phyloP scores from a whole-genome alignment of 2,888 invertebrate genomes.

The Drosophila anomalipes region DNA sequence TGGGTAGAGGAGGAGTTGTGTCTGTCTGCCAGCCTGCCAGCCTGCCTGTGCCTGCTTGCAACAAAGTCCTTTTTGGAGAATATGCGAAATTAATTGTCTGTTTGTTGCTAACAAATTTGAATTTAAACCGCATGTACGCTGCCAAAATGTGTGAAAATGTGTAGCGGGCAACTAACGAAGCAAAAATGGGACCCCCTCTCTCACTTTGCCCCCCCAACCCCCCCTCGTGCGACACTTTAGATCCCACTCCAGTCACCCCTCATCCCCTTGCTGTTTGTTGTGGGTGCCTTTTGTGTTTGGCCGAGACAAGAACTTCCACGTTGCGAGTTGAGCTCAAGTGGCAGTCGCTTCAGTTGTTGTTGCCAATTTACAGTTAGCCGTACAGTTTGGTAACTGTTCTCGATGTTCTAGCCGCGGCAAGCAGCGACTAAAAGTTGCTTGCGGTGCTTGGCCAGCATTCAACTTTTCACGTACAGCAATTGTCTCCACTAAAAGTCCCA shows the following conservation, averaged over 20 bases:
- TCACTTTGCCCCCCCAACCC: background rate
- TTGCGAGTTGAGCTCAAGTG: slow-evolving; percentile 68
- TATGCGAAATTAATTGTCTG: slow-evolving; percentile 82
- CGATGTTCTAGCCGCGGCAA: slow-evolving; percentile 31
- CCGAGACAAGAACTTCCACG: slow-evolving; percentile 71
- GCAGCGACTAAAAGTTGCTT: slow-evolving; percentile 62
- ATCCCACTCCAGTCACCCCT: slow-evolving; percentile 2
- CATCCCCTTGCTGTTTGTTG: slow-evolving; percentile 24
- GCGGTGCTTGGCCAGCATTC: slow-evolving; percentile 56
- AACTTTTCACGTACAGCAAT: slow-evolving; percentile 68
- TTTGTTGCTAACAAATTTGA: slow-evolving; percentile 82
- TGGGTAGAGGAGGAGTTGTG: background rate
- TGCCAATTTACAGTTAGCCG: slow-evolving; percentile 70
- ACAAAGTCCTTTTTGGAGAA: slow-evolving; percentile 55
- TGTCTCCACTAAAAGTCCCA: slow-evolving; percentile 64
- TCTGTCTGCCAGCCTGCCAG: background rate
- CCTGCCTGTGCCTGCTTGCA: background rate
- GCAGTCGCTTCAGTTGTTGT: slow-evolving; percentile 53
- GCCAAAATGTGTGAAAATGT: slow-evolving; percentile 74
- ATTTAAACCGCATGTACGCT: slow-evolving; percentile 76
- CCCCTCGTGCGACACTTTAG: background rate
- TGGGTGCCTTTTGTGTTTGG: slow-evolving; percentile 56
- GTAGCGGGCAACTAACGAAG: slow-evolving; percentile 52
- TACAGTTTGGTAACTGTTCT: slow-evolving; percentile 75
- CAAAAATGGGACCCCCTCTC: slow-evolving; percentile 16